Conservation (phyloP, 2,888 invertebrate genomes). For the Sturmia bella region DNA sequence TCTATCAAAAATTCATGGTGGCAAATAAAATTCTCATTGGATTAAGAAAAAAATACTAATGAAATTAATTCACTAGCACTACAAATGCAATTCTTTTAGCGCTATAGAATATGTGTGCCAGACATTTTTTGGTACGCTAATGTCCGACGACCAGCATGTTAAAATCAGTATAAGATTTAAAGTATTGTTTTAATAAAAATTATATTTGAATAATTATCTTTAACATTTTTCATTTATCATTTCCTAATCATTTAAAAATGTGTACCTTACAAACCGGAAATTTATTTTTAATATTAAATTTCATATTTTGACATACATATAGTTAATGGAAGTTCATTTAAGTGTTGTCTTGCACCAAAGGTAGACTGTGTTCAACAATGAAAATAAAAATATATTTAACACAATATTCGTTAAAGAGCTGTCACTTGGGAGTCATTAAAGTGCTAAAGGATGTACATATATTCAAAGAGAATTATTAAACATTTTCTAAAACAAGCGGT, state of each 20-base stretch:
- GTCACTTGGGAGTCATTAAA: slow-evolving; percentile 68
- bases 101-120: no score
- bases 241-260: background rate
- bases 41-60: no score
- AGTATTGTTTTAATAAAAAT: no score
- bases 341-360: slow-evolving; percentile 25
- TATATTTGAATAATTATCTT: background rate
- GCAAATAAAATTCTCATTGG: no score
- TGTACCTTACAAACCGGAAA: slow-evolving; percentile 40
- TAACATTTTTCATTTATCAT: slow-evolving; percentile 18
- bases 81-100: no score
- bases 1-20: no score
- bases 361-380: slow-evolving; percentile 22
- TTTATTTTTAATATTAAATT: slow-evolving; percentile 44
- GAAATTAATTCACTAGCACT: no score
- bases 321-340: slow-evolving; percentile 44
- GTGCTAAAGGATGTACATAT: slow-evolving; percentile 38
- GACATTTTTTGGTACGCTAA: no score
- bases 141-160: no score
- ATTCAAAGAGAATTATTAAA: background rate
- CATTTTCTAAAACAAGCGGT: background rate
- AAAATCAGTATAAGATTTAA: no score
- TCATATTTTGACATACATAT: slow-evolving; percentile 64
- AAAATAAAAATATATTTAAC: slow-evolving; percentile 22
- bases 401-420: slow-evolving; percentile 22